A percentile compares a stretch with the other conserved stretches of the same genome.
These are phyloP conservation scores for Drosophila sproati DNA, from an alignment of 1,140 invertebrate genomes.

Conservation along the genomic window DNA sequence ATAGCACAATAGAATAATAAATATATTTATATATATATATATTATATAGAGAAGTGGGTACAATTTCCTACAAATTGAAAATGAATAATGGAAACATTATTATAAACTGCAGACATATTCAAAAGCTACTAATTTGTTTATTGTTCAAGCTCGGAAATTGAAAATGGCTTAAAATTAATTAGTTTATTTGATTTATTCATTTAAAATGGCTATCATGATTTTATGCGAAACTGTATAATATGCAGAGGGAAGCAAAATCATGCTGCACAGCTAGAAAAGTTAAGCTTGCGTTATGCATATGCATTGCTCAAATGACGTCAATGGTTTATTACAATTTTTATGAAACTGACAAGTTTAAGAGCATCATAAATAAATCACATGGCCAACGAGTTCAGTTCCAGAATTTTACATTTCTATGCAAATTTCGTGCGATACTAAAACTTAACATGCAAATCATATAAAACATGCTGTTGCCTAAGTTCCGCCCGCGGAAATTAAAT, in stretches of 20 bases:
- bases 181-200: neutral
- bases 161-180: too few species aligned
- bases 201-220: neutral
- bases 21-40: too few species aligned
- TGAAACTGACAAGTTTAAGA: neutral
- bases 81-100: too few species aligned
- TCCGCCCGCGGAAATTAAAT: conserved; percentile 62
- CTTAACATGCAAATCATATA: conserved; percentile 28
- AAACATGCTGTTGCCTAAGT: conserved; percentile 36
- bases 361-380: neutral
- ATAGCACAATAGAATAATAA: too few species aligned
- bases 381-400: neutral
- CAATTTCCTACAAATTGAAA: too few species aligned
- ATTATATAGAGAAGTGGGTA: too few species aligned
- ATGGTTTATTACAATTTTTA: conserved; percentile 53
- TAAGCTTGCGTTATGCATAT: conserved; percentile 25
- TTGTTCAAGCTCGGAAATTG: too few species aligned
- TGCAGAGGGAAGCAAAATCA: neutral
- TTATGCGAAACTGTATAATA: too few species aligned
- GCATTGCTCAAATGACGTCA: conserved; percentile 8
- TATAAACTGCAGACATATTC: too few species aligned
- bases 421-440: conserved; percentile 17
- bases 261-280: neutral
- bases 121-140: too few species aligned
- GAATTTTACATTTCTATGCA: conserved; percentile 30